These are phyloP conservation scores for Hydrozoanthus gracilis DNA, from an alignment of 92 coral and sea anemone genomes.

Conservation along the genomic window DNA sequence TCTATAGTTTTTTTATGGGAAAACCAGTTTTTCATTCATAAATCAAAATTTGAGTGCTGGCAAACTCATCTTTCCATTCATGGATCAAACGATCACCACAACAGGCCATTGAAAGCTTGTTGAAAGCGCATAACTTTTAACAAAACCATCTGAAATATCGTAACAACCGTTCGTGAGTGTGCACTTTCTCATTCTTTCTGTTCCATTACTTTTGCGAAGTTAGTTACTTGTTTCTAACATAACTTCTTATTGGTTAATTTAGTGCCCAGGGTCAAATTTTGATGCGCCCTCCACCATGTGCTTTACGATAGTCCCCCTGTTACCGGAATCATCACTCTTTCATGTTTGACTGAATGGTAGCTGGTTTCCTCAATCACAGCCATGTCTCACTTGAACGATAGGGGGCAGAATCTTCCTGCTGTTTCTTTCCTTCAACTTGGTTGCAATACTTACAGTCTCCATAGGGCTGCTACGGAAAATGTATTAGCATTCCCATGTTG, in stretches of 20 bases:
- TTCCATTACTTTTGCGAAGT: too few relatives aligned
- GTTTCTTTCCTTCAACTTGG: background rate
- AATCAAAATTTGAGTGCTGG: background rate
- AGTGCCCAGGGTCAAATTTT: background rate
- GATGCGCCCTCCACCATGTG: background rate
- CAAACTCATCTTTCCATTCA: background rate
- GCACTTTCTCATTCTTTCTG: too few relatives aligned
- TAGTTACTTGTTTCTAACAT: background rate
- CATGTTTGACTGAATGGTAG: background rate
- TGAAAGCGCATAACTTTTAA: background rate
- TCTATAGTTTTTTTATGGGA: background rate
- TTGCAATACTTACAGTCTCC: constrained; percentile 35
- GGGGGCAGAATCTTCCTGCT: background rate
- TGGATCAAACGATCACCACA: background rate
- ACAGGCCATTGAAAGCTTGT: background rate
- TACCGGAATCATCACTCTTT: background rate
- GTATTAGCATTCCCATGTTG: constrained; percentile 38
- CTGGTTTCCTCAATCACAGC: background rate
- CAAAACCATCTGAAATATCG: background rate
- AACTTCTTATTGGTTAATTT: background rate
- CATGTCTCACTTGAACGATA: background rate
- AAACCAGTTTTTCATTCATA: background rate
- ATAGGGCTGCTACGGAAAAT: constrained; percentile 34
- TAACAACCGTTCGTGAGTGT: too few relatives aligned
- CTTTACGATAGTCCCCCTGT: background rate